Conservation (phyloP, 1,140 invertebrate species). For the Anastatus disparis region DNA sequence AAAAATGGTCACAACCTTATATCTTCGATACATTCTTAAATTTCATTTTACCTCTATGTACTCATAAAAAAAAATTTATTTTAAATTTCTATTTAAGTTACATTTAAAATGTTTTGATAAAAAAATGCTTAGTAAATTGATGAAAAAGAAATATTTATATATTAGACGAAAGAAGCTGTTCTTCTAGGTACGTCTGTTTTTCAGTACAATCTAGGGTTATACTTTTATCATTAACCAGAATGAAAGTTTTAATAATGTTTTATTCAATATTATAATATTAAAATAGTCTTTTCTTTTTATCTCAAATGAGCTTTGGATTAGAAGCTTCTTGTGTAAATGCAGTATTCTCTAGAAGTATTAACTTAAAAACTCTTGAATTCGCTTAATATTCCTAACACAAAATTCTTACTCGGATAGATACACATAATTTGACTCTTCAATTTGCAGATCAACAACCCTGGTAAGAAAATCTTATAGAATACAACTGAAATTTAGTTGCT, state of each 20-base stretch:
- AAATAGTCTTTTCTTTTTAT: constrained; percentile 35
- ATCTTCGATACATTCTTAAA: too few relatives aligned
- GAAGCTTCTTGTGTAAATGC: constrained; percentile 23
- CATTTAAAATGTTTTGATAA: too few relatives aligned
- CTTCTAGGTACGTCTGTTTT: constrained; percentile 9
- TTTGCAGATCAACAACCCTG: not conserved
- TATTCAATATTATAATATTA: constrained; percentile 28
- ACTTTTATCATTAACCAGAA: not conserved
- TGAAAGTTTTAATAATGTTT: constrained; percentile 13
- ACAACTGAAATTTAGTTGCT: not conserved
- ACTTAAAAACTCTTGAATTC: constrained; percentile 15
- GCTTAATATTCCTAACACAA: constrained; percentile 5
- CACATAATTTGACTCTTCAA: constrained; percentile 1
- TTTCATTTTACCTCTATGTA: too few relatives aligned
- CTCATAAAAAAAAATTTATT: too few relatives aligned
- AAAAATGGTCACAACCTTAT: constrained; percentile 1
- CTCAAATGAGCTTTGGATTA: constrained; percentile 26
- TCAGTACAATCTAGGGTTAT: not conserved
- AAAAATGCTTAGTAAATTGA: too few relatives aligned
- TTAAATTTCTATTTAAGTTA: too few relatives aligned
- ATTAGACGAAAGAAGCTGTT: not conserved
- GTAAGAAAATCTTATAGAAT: constrained; percentile 10
- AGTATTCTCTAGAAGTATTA: constrained; percentile 27
- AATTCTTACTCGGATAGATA: constrained; percentile 1
- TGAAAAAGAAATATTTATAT: not conserved